Evolutionary conservation across 2,888 invertebrate genomes (phyloP), one percentile per base, ranked within the genome.

Genomic region (Neoascia interrupta): DNA sequence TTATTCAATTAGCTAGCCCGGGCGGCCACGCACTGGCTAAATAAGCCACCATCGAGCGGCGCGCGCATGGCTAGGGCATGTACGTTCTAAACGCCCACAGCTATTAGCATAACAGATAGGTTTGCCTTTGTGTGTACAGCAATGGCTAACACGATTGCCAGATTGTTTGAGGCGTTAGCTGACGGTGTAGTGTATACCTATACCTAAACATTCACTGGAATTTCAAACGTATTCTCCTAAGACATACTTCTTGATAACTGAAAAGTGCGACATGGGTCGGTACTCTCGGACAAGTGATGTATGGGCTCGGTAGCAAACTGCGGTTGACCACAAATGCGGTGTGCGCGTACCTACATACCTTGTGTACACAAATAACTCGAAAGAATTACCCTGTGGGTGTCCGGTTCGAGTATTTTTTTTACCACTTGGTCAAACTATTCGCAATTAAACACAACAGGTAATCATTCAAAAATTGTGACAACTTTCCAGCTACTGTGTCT

Each of bases 401-500:
- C 28, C 56, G 16, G 47, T 16, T n/a, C 43, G 45, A 31, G 47
- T 56, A 8, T 61, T 47, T 61, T 47, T 23, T 61, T 16, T 23
- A 39, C 51, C 37, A 19, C 21, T 66, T 47, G 36, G 37, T 60
- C 63, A 61, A 70, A 49, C 56, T 31, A n/a, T 31, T 72, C 23
- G 60, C 54, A 66, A 72, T 72, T 49, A 64, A 72, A 80, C 63
- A 83, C 76, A 47, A 31, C 28, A 82, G 86, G 84, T 85, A 85
- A 85, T 86, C 86, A 86, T 82, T 85, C 86, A 85, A 85, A 83
- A 84, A 84, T 81, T 83, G 83, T 85, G 85, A 85, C 85, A 85
- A 85, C 85, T 83, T 82, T 84, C 82, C 81, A 76, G 85, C 85
- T 85, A 85, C 85, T 84, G 85, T 85, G 81, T 72, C 43, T 68